phyloP scores from a whole-genome alignment of 1,140 invertebrate species.

The Ridgeia piscesae region DNA sequence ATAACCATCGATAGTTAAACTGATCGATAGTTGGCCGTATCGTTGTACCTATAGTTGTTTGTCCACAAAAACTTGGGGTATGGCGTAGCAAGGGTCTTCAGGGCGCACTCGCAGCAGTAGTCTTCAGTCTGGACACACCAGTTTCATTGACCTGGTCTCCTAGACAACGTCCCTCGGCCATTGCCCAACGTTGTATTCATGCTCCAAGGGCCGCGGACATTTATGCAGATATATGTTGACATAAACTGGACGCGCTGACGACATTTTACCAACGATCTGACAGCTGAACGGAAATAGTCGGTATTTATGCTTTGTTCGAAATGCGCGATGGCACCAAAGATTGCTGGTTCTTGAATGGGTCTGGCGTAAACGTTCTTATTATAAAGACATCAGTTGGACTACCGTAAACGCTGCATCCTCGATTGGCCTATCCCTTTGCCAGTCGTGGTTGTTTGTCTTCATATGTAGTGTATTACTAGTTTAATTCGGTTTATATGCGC shows the following conservation, averaged over 20 bases:
- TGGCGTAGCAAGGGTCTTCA: not conserved
- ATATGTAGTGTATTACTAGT: too few species aligned
- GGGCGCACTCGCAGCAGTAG: too few species aligned
- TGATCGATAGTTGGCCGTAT: too few species aligned
- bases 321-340: not conserved
- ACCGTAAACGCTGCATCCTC: too few species aligned
- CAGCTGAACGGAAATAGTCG: not conserved
- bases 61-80: too few species aligned
- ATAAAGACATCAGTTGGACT: not conserved
- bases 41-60: too few species aligned
- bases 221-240: not conserved
- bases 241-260: not conserved
- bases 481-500: too few species aligned
- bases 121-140: too few species aligned
- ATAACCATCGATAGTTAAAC: too few species aligned
- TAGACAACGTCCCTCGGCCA: not conserved
- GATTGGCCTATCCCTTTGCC: too few species aligned
- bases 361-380: not conserved
- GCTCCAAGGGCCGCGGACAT: not conserved
- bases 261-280: not conserved
- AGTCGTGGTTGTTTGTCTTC: too few species aligned
- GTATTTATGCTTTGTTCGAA: not conserved
- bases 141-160: not conserved
- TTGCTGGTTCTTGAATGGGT: not conserved
- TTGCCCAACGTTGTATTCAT: not conserved